Percentiles rank a stretch among this genome's conserved stretches.
Evolutionary conservation across 2,797 vertebrate genomes (phyloP).

Genomic region (Gambusia yucatana): DNA sequence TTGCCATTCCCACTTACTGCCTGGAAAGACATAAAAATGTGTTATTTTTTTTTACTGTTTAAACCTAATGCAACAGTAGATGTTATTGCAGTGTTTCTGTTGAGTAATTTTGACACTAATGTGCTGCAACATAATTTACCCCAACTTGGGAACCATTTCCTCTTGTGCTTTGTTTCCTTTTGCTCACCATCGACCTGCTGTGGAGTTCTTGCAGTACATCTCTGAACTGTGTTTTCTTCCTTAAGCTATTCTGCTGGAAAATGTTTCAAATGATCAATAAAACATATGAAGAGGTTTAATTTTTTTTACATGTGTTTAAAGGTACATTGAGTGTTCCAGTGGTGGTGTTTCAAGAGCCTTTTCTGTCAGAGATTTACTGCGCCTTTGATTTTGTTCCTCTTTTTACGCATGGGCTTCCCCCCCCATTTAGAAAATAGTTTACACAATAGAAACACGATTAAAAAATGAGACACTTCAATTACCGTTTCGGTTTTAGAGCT

Average conservation of each 20-base stretch:
- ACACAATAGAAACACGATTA: not conserved
- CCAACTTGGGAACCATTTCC: conserved; percentile 28
- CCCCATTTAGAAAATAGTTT: conserved; percentile 13
- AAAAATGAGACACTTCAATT: conserved; percentile 2
- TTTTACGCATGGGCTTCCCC: conserved; percentile 31
- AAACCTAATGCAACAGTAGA: conserved; percentile 1
- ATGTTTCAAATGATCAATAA: not conserved
- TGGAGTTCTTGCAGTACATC: conserved; percentile 80
- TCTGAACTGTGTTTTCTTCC: conserved; percentile 60
- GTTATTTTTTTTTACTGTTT: not conserved
- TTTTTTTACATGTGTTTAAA: not conserved
- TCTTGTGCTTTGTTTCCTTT: conserved; percentile 17
- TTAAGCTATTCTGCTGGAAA: conserved; percentile 45
- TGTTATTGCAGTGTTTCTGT: conserved; percentile 22
- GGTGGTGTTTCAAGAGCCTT: conserved; percentile 1
- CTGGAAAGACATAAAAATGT: conserved; percentile 56
- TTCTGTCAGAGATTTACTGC: not conserved
- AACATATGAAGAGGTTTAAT: not conserved
- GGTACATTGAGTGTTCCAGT: not conserved
- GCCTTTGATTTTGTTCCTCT: conserved; percentile 52
- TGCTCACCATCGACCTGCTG: conserved; percentile 53
- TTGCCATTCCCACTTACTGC: conserved; percentile 11
- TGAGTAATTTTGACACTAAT: conserved; percentile 24
- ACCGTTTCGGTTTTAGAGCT: conserved; percentile 46
- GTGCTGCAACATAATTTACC: conserved; percentile 58